These are phyloP conservation scores for Agrochola macilenta DNA, from an alignment of 2,888 invertebrate species.

Conservation along the genomic window DNA sequence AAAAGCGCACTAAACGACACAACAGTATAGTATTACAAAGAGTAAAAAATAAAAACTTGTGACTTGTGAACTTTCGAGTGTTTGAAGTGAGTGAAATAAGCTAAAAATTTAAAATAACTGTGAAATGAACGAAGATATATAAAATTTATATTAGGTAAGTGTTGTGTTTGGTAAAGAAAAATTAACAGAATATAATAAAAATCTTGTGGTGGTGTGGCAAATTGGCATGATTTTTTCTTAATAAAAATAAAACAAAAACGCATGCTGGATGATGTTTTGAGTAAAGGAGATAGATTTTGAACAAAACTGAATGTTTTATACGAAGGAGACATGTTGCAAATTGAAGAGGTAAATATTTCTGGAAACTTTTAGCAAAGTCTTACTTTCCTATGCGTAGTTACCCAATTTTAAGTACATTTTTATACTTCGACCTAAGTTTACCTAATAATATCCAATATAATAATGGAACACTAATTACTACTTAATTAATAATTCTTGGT, in stretches of 20 bases:
- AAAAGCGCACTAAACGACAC: conserved; percentile 67
- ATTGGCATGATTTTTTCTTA: conserved; percentile 81
- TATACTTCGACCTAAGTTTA: neutral
- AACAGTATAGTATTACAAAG: conserved; percentile 75
- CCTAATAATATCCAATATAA: neutral
- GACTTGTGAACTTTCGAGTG: conserved; percentile 73
- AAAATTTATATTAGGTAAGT: conserved; percentile 84
- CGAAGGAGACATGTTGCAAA: conserved; percentile 66
- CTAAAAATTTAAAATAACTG: conserved; percentile 62
- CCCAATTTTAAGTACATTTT: conserved; percentile 3
- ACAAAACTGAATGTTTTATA: conserved; percentile 54
- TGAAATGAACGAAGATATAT: conserved; percentile 70
- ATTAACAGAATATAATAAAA: conserved; percentile 81
- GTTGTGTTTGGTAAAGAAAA: conserved; percentile 80
- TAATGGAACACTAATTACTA: neutral
- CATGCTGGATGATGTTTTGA: conserved; percentile 82
- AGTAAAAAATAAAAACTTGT: conserved; percentile 65
- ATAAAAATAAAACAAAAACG: conserved; percentile 75
- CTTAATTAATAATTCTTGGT: neutral
- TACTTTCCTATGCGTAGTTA: conserved; percentile 36
- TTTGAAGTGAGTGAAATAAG: conserved; percentile 65
- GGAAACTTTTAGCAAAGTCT: conserved; percentile 47
- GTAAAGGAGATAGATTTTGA: conserved; percentile 59
- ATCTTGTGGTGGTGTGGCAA: conserved; percentile 86
- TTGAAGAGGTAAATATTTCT: conserved; percentile 69